A percentile compares a stretch with the other conserved stretches of the same genome.
Conservation (phyloP, 2,113 vertebrate species). For the Pithys albifrons region DNA sequence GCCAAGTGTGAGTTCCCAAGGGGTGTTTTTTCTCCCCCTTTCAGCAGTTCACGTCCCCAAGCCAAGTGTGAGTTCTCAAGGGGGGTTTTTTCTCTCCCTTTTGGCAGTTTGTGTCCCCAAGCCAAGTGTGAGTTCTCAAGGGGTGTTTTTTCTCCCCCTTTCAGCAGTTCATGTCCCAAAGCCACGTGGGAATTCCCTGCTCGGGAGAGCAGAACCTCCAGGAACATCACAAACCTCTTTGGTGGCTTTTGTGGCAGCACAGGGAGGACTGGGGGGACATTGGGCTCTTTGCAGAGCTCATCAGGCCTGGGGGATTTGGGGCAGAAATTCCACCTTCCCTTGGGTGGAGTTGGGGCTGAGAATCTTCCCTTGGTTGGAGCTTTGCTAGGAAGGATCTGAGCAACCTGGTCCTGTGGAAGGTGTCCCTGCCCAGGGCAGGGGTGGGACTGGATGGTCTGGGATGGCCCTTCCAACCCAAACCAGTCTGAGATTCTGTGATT, state of each 20-base stretch:
- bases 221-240: background rate
- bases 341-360: background rate
- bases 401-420: background rate
- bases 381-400: background rate
- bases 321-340: background rate
- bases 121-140: accelerated
- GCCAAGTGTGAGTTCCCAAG: accelerated
- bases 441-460: background rate
- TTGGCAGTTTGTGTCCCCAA: background rate
- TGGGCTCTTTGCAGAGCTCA: background rate
- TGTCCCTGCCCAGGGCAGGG: background rate
- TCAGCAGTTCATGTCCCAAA: background rate
- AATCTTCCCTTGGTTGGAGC: no score
- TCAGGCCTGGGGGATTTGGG: background rate
- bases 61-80: accelerated
- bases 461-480: background rate
- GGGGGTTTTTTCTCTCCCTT: background rate
- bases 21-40: background rate
- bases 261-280: background rate
- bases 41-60: background rate
- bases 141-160: background rate
- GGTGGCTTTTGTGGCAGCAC: background rate
- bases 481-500: background rate
- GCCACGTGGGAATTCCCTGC: accelerated
- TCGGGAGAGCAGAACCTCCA: background rate